Percentiles rank a stretch among this genome's conserved stretches.
phyloP scores from a whole-genome alignment of 2,888 invertebrate species.

The Ormyrus thymus region DNA sequence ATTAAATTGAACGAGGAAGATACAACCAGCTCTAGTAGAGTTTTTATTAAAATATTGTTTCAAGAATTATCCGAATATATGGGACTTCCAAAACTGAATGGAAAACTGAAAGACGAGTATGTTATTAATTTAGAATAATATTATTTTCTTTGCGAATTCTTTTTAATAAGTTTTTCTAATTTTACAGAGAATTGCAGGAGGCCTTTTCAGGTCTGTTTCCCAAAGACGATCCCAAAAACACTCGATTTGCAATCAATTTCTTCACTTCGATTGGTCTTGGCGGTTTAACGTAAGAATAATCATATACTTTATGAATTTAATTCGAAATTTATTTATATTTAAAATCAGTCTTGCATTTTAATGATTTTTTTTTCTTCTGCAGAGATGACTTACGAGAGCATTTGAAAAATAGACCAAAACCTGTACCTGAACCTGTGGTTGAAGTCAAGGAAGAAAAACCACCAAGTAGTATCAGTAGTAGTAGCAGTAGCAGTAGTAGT shows the following conservation, averaged over 20 bases:
- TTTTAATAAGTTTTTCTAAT: slow-evolving; percentile 24
- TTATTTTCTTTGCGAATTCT: background rate
- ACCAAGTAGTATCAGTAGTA: slow-evolving; percentile 60
- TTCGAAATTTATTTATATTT: background rate
- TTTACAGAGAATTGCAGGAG: slow-evolving; percentile 86
- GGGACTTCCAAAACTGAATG: slow-evolving; percentile 94
- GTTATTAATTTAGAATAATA: slow-evolving; percentile 71
- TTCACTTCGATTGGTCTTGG: slow-evolving; percentile 82
- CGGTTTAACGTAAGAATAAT: slow-evolving; percentile 85
- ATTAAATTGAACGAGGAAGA: slow-evolving; percentile 97
- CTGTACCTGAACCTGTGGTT: slow-evolving; percentile 59
- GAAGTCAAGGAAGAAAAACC: slow-evolving; percentile 56
- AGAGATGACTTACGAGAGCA: slow-evolving; percentile 92
- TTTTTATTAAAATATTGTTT: slow-evolving; percentile 98
- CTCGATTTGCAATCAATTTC: slow-evolving; percentile 90
- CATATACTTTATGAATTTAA: slow-evolving; percentile 47
- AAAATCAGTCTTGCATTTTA: background rate
- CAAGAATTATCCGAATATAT: slow-evolving; percentile 97
- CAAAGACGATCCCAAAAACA: slow-evolving; percentile 95
- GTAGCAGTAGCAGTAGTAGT: slow-evolving; percentile 57
- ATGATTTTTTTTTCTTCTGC: slow-evolving; percentile 55
- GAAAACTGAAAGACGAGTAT: slow-evolving; percentile 91
- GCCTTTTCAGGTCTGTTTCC: slow-evolving; percentile 96
- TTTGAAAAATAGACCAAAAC: slow-evolving; percentile 85
- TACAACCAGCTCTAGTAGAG: slow-evolving; percentile 96